Base-by-base conservation (phyloP, 2,797 vertebrate species). In the Eutrigla gurnardus region DNA sequence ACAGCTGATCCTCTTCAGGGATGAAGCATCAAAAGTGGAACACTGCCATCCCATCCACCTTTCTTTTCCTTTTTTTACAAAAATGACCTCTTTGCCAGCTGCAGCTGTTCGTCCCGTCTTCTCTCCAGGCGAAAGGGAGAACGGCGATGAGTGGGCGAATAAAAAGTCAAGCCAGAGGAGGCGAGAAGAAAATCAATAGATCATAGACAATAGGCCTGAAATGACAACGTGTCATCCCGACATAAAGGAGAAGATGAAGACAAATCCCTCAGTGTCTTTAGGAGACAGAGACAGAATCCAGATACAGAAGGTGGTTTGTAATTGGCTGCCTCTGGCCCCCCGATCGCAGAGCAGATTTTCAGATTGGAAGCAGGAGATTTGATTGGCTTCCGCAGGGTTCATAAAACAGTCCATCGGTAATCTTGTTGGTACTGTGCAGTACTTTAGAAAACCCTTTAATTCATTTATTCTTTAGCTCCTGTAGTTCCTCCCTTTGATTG, bases 161-260 rank as follows among this genome's bases (percentile, higher is more conserved):
- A 68, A 80, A 77, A 88, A 91, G 85, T 84, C 77, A 74, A 81
- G 78, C 74, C 62, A 43, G 72, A 77, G 74, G 72, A 85, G 67
- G 72, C 71, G 54, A 71, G 73, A 69, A 62, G 65, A 77, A 87
- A 91, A 93, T 92, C 92, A 92, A 92, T 93, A 88, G 81, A 91
- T 88, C 81, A 86, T 88, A 87, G 83, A 93, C 89, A 91, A 92
- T 12, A 90, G 68, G 88, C 80, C 81, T 47, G 46, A 90, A 86
- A 91, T 90, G 88, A 92, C 85, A 90, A 82, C 63, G 45, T 89
- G 89, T 89, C 89, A 86, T 74, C 75, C 66, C 3, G 50, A n/a
- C 84, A 87, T 81, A 79, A 84, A 86, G 69, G 79, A 70, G 57
- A 55, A 67, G 83, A 90, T 80, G 65, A 75, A 87, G 85, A 88